phyloP scores from a whole-genome alignment of 1,140 invertebrate genomes.

The Listronotus oregonensis region DNA sequence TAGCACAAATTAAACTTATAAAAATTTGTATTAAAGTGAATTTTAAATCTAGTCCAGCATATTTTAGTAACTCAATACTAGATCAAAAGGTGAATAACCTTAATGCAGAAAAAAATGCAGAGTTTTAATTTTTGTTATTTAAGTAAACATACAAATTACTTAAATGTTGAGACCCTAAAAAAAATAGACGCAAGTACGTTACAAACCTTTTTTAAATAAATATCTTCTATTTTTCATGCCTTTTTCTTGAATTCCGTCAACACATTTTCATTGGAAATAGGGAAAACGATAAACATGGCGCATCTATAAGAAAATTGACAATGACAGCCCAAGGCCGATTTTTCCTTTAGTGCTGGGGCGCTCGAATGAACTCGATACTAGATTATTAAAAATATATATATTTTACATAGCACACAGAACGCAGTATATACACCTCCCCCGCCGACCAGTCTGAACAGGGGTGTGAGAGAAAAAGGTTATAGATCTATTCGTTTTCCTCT shows the following conservation, averaged over 20 bases:
- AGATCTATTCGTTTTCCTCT: no score
- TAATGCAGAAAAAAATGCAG: conserved; percentile 10
- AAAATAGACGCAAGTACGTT: neutral
- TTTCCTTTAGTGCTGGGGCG: no score
- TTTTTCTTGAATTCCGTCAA: neutral
- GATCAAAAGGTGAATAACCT: conserved; percentile 17
- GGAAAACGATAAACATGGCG: conserved; percentile 12
- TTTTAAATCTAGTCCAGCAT: conserved; percentile 2
- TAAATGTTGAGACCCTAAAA: neutral
- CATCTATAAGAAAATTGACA: neutral
- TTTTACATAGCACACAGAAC: no score
- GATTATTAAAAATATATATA: no score
- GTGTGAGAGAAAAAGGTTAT: no score
- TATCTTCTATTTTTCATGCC: conserved; percentile 13
- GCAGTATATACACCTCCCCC: no score
- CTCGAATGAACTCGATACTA: no score
- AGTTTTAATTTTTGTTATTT: neutral
- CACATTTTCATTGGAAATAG: conserved; percentile 7
- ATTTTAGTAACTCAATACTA: conserved; percentile 9
- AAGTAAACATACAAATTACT: neutral
- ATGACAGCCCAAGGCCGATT: neutral
- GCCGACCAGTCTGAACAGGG: no score
- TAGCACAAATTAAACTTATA: neutral
- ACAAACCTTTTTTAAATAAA: conserved; percentile 3
- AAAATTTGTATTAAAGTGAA: neutral